phyloP scores from a whole-genome alignment of 2,888 invertebrate species.

The Eretmocerus hayati region DNA sequence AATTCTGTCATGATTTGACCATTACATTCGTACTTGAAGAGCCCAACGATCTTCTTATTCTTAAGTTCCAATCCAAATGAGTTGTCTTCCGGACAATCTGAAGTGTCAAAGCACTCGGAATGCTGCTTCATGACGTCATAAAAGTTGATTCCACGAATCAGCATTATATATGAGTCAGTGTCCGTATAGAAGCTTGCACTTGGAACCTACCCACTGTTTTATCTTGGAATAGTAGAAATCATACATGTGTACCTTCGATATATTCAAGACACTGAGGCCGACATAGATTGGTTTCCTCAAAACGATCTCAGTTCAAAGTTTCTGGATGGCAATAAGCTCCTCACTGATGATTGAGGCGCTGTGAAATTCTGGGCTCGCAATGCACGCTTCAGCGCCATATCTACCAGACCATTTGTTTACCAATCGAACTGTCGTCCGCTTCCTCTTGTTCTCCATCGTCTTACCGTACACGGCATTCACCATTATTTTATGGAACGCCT shows the following conservation, averaged over 20 bases:
- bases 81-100: neutral
- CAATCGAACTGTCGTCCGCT: slow-evolving; percentile 34
- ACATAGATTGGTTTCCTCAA: slow-evolving; percentile 42
- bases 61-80: slow-evolving; percentile 14
- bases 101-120: no score
- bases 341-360: slow-evolving; percentile 33
- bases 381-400: slow-evolving; percentile 33
- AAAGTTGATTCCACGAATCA: neutral
- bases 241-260: slow-evolving; percentile 42
- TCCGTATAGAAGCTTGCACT: no score
- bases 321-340: slow-evolving; percentile 37
- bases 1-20: slow-evolving; percentile 33
- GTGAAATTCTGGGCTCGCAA: slow-evolving; percentile 35
- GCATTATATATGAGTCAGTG: no score
- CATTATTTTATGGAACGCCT: slow-evolving; percentile 42
- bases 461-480: slow-evolving; percentile 43
- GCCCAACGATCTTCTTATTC: slow-evolving; percentile 28
- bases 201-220: no score
- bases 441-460: slow-evolving; percentile 37
- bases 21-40: slow-evolving; percentile 35
- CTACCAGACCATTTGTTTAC: slow-evolving; percentile 34
- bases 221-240: slow-evolving; percentile 39
- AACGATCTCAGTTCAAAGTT: slow-evolving; percentile 27
- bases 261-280: slow-evolving; percentile 40
- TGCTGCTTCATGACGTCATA: neutral